Evolutionary conservation across 2,888 invertebrate genomes (phyloP).

Genomic region (Glomeris marginata): DNA sequence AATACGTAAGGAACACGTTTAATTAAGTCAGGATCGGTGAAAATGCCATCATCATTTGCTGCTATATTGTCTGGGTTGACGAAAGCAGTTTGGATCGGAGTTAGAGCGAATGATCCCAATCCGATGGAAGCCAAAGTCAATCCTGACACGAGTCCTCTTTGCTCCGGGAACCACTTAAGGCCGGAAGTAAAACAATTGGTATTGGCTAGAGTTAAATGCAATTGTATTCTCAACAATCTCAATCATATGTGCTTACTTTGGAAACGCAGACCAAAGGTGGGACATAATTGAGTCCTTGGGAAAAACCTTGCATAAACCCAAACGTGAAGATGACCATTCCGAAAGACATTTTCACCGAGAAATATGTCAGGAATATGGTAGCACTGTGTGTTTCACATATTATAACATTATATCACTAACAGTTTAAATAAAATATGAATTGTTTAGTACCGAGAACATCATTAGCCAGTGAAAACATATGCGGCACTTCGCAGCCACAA

Average conservation of each 20-base stretch:
- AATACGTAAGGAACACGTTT: slow-evolving; percentile 25
- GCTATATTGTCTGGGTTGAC: slow-evolving; percentile 28
- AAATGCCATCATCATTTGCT: slow-evolving; percentile 20
- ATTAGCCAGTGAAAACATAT: background rate
- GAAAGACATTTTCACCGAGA: slow-evolving; percentile 22
- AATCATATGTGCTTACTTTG: slow-evolving; percentile 18
- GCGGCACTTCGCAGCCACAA: no score
- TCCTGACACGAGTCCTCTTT: slow-evolving; percentile 28
- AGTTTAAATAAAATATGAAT: background rate
- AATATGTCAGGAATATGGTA: slow-evolving; percentile 24
- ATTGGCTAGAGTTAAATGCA: background rate
- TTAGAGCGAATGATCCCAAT: slow-evolving; percentile 28
- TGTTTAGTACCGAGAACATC: background rate
- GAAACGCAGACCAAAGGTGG: slow-evolving; percentile 22
- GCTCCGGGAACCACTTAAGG: slow-evolving; percentile 29
- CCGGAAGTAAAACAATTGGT: background rate
- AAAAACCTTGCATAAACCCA: slow-evolving; percentile 23
- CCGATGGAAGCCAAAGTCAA: slow-evolving; percentile 31
- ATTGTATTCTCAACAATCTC: background rate
- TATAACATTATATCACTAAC: no score
- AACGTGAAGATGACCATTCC: slow-evolving; percentile 22
- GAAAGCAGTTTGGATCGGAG: slow-evolving; percentile 29
- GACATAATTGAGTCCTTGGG: slow-evolving; percentile 20
- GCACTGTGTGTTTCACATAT: slow-evolving; percentile 20
- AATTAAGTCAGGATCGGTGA: slow-evolving; percentile 22